Evolutionary conservation across 1,140 invertebrate genomes (phyloP).

Genomic region (Drosophila seguyi): DNA sequence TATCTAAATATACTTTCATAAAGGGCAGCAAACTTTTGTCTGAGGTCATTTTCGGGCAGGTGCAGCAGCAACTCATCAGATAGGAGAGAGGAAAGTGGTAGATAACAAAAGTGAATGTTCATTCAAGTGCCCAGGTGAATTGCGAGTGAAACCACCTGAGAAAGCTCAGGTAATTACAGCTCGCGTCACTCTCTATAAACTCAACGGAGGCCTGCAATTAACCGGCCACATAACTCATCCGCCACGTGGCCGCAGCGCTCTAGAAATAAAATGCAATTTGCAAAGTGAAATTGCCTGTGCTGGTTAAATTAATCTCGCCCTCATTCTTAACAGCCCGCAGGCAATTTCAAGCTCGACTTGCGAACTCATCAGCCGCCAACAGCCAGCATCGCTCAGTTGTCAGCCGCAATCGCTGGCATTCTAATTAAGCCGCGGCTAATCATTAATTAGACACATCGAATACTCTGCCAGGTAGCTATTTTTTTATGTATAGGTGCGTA

Average conservation of each 20-base stretch:
- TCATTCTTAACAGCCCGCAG: conserved; percentile 22
- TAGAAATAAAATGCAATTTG: conserved; percentile 58
- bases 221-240: conserved; percentile 48
- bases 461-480: conserved; percentile 9
- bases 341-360: conserved; percentile 74
- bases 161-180: conserved; percentile 33
- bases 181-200: conserved; percentile 24
- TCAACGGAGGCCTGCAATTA: conserved; percentile 37
- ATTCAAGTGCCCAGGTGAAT: conserved; percentile 8
- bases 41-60: conserved; percentile 53
- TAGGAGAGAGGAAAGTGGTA: conserved; percentile 17
- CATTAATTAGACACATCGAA: conserved; percentile 76
- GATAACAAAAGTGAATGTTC: conserved; percentile 38
- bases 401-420: conserved; percentile 57
- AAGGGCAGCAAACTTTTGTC: conserved; percentile 25
- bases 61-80: conserved; percentile 31
- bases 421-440: conserved; percentile 73
- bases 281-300: conserved; percentile 45
- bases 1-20: conserved; percentile 20
- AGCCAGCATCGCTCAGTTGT: conserved; percentile 34
- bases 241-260: conserved; percentile 32
- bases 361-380: conserved; percentile 30
- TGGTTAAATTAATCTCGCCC: conserved; percentile 52
- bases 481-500: conserved; percentile 34
- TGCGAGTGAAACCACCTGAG: conserved; percentile 31